Evolutionary conservation across 2,113 vertebrate species (phyloP), one percentile per base, ranked within the genome.

Genomic region (Scopus umbretta): DNA sequence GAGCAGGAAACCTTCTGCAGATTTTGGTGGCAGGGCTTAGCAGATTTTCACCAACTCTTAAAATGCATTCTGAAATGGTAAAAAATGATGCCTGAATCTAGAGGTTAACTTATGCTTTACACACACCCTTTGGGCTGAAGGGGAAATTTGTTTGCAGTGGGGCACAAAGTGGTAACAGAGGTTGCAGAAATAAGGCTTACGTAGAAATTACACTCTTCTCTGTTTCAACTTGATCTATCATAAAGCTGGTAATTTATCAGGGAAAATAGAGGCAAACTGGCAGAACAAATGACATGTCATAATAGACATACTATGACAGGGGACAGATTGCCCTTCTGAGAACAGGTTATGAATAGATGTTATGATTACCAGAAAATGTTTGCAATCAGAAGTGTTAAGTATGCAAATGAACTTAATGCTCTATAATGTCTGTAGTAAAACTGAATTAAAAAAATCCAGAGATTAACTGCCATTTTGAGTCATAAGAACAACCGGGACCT

Each of bases 351-450:
- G 56, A 86, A 91, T 47, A 84, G 83, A 87, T 1, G 1, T 75
- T 84, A 73, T 0, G 4, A 85, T 47, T 68, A 55, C 65, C 76
- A 92, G 76, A 72, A 89, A 85, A 91, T 26, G 45, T 95, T 94
- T 94, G 90, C 80, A 84, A 78, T 92, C 86, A 71, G 58, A 96
- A 91, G 56, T 0, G 3, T 68, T 81, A 91, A 83, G 59, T 81
- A 78, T 88, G 86, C 50, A 96, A 94, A 96, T 91, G 73, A 95
- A 91, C 70, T 59, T 96, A 94, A 91, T 92, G 91, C 62, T 94
- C 86, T 80, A 34, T 61, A 89, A 75, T 85, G 76, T 75, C 73
- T 89, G 65, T 34, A 87, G 95, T 92, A 94, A 89, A 95, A 88
- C 4, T 4, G 47, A 91, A 88, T 80, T 80, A 38, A 87, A 86